A percentile compares a stretch with the other conserved stretches of the same genome.
phyloP scores from a whole-genome alignment of 2,797 vertebrate genomes.

The Australoheros facetus region DNA sequence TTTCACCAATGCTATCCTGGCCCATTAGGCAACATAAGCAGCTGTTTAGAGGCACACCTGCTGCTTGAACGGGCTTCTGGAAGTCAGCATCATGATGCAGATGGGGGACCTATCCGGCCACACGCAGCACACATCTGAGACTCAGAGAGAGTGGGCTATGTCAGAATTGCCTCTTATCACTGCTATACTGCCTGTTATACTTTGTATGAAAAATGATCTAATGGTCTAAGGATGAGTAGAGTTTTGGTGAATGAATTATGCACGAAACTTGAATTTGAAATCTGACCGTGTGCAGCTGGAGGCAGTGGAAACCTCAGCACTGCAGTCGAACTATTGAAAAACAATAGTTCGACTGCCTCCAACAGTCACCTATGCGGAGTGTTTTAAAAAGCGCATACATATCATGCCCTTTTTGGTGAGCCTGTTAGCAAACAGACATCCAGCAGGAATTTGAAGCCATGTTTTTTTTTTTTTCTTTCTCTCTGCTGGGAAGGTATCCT shows the following conservation, averaged over 20 bases:
- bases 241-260: neutral
- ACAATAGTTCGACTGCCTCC: no score
- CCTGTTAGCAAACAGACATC: neutral
- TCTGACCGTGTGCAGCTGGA: neutral
- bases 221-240: neutral
- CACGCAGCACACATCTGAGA: conserved; percentile 18
- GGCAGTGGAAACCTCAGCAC: neutral
- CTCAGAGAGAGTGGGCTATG: neutral
- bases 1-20: neutral
- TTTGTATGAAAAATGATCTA: neutral
- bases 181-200: neutral
- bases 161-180: neutral
- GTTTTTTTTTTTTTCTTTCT: neutral
- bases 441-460: neutral
- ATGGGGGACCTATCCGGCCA: neutral
- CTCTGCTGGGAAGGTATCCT: neutral
- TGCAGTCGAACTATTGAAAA: neutral
- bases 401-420: neutral
- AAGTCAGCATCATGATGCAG: conserved; percentile 9
- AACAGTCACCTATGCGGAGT: no score
- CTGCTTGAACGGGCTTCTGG: neutral
- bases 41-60: conserved; percentile 38
- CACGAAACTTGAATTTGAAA: neutral
- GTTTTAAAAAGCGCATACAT: neutral
- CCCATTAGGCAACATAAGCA: conserved; percentile 38